Base-by-base conservation (phyloP, 2,797 vertebrate genomes). In the Saxicola maurus region DNA sequence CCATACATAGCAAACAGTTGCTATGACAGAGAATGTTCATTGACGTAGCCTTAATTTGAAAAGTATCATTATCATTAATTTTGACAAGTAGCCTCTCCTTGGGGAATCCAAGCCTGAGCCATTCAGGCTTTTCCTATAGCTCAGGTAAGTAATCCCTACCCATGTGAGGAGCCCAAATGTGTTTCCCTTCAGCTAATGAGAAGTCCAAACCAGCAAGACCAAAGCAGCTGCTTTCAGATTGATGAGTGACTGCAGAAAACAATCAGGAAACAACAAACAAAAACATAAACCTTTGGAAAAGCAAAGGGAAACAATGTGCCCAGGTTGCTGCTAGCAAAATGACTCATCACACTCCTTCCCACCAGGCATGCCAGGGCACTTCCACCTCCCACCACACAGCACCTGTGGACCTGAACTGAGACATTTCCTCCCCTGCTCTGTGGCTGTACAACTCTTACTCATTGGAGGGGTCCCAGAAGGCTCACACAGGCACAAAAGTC, bases 51-150 rank as follows among this genome's bases (percentile, higher is more conserved):
- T 88, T 91, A 90, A 91, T 93, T 92, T 93, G 89, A 94, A 94
- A 94, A 56, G 43, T 88, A 78, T 92, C 65, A 75, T 93, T 93
- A 94, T 75, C 81, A 86, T 95, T 94, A 95, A 91, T 93, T 94
- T 92, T 94, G 93, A 95, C 89, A 94, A 94, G 91, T 59, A 86
- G 35, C 55, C 35, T 76, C 38, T 93, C 91, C 82, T 66, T 38
- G 13, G 89, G 87, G 89, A 91, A 76, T 62, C 57, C 60, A 86
- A 86, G 79, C 48, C 82, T 86, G 48, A 92, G 68, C 52, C 46
- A 56, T 57, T 73, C 89, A 73, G 37, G 12, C 30, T 89, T 85
- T 90, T 89, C 28, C 48, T 89, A 91, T 92, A 71, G 81, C 71
- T 93, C 81, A 71, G 73, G 59, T 67, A 91, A 73, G 55, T 89